Conservation (phyloP, 2,797 vertebrate species). For the Crocodylus rhombifer region DNA sequence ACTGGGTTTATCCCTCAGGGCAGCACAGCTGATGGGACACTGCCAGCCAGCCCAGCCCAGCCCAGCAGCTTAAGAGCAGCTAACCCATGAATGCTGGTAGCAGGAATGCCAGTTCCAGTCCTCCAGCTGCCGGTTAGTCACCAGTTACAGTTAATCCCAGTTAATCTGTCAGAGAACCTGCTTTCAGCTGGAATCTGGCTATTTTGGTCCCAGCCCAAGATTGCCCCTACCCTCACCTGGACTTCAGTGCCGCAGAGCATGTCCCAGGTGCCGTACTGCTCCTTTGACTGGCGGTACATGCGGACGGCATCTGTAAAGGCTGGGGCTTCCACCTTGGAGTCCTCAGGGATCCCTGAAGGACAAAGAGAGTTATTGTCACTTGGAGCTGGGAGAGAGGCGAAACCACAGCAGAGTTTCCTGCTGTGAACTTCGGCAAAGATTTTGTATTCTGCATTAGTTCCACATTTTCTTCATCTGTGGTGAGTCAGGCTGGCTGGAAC, state of each 20-base stretch:
- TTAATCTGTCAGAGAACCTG: not conserved
- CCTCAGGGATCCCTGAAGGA: conserved; percentile 89
- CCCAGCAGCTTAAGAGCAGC: not conserved
- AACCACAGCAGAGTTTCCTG: not conserved
- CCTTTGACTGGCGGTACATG: conserved; percentile 89
- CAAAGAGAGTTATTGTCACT: rapidly evolving
- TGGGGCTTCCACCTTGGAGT: conserved; percentile 88
- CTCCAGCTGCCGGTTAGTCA: not conserved
- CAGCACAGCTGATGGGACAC: not conserved
- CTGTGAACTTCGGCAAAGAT: not conserved
- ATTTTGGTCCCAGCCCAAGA: rapidly evolving
- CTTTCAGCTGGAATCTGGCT: not conserved
- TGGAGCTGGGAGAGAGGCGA: rapidly evolving
- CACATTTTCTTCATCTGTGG: not conserved
- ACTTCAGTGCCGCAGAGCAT: conserved; percentile 93
- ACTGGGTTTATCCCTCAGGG: not conserved
- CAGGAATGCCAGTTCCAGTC: not conserved
- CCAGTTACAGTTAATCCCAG: not conserved
- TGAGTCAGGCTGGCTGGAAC: not conserved
- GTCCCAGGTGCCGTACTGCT: conserved; percentile 96
- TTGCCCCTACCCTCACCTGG: conserved; percentile 82
- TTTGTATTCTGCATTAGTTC: not conserved
- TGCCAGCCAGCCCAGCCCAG: not conserved
- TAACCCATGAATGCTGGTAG: not conserved
- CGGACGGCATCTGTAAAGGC: conserved; percentile 93